These are phyloP conservation scores for Protosalanx chinensis DNA, from an alignment of 2,797 vertebrate species.

Conservation along the genomic window DNA sequence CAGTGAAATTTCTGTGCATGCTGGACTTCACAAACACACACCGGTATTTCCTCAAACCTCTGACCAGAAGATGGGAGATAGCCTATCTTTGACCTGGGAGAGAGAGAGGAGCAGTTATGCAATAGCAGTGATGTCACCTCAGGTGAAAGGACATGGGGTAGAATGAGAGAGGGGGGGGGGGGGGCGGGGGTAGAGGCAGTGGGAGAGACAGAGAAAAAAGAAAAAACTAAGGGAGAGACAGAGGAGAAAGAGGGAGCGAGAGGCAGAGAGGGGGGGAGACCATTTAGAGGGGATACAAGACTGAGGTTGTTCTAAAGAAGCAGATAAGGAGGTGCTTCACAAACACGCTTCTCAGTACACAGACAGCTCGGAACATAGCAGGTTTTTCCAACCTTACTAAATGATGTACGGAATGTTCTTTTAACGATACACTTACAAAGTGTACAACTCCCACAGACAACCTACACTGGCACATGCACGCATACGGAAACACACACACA, in stretches of 20 bases:
- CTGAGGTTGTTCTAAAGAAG: constrained; percentile 52
- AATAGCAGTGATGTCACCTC: constrained; percentile 55
- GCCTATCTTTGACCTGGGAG: constrained; percentile 30
- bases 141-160: constrained; percentile 58
- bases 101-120: constrained; percentile 40
- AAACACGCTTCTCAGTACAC: not conserved
- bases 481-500: not conserved
- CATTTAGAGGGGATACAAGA: constrained; percentile 36
- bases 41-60: constrained; percentile 54
- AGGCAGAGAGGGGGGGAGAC: no score
- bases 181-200: no score
- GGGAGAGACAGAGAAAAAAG: no score
- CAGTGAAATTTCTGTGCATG: constrained; percentile 7
- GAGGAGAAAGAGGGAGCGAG: no score
- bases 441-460: constrained; percentile 32
- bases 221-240: no score
- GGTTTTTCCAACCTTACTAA: not conserved
- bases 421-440: constrained; percentile 12
- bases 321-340: constrained; percentile 11
- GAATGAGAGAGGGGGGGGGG: constrained; percentile 14
- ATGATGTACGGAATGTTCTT: not conserved
- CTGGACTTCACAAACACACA: constrained; percentile 36
- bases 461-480: constrained; percentile 5
- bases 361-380: no score
- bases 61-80: constrained; percentile 35